Conservation (phyloP, 1,140 invertebrate species). For the Rhopalosiphum padi region DNA sequence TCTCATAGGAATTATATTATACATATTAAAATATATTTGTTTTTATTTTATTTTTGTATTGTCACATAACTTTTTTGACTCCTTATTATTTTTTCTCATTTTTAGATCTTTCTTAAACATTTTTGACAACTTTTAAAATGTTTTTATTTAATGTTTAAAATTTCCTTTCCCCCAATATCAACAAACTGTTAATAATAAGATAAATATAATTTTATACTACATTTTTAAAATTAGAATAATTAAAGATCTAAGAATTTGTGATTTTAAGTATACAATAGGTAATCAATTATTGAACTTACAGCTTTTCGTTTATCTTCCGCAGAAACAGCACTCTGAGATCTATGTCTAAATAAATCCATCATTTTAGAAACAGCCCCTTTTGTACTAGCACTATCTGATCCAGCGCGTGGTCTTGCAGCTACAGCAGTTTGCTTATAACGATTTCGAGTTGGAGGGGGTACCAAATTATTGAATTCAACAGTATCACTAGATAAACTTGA, state of each 20-base stretch:
- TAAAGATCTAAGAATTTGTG: neutral
- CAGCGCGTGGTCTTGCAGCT: conserved; percentile 65
- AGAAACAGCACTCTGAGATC: conserved; percentile 75
- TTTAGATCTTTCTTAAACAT: neutral
- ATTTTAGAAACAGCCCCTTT: conserved; percentile 83
- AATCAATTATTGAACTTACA: conserved; percentile 68
- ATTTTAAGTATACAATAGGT: neutral
- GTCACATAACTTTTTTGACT: no score
- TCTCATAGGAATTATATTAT: neutral
- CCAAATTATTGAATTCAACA: conserved; percentile 37
- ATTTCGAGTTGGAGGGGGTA: conserved; percentile 47
- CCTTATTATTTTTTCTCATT: neutral
- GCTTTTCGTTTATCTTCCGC: conserved; percentile 78
- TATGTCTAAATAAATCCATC: conserved; percentile 86
- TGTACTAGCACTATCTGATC: conserved; percentile 65
- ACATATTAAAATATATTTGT: neutral
- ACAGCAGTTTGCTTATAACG: conserved; percentile 52
- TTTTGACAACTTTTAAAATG: neutral
- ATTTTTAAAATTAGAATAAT: neutral
- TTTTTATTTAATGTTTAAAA: neutral
- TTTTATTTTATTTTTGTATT: neutral
- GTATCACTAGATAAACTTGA: conserved; percentile 59
- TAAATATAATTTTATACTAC: neutral
- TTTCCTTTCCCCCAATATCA: neutral
- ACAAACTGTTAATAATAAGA: no score